phyloP scores from a whole-genome alignment of 2,797 vertebrate genomes.

The Sandelia bainsii region DNA sequence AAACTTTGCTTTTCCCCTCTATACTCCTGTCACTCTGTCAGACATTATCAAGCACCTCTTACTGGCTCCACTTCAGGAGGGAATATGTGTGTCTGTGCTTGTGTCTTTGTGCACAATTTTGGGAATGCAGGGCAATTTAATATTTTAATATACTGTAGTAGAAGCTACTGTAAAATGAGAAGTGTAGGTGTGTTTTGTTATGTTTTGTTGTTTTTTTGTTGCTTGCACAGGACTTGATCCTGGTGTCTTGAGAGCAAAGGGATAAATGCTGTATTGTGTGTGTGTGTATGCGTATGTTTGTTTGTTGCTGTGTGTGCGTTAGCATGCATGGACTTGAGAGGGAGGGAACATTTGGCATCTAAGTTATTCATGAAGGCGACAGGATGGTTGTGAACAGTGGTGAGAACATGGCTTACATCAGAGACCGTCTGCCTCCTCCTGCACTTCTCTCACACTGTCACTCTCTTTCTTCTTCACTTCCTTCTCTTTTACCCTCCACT shows the following conservation, averaged over 20 bases:
- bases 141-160: conserved; percentile 15
- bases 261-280: conserved; percentile 21
- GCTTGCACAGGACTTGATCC: neutral
- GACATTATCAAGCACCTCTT: conserved; percentile 64
- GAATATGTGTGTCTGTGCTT: conserved; percentile 17
- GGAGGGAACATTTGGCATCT: conserved; percentile 77
- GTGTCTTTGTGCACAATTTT: conserved; percentile 23
- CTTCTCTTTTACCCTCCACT: conserved; percentile 22
- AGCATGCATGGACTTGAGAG: conserved; percentile 47
- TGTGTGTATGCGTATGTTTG: conserved; percentile 16
- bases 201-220: neutral
- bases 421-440: conserved; percentile 67
- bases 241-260: neutral
- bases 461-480: conserved; percentile 54
- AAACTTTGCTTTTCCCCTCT: conserved; percentile 64
- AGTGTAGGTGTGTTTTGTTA: conserved; percentile 21
- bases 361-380: conserved; percentile 78
- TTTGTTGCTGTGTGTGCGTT: conserved; percentile 27
- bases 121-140: conserved; percentile 12
- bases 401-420: conserved; percentile 76
- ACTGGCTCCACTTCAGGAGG: conserved; percentile 34
- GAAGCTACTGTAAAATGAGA: conserved; percentile 10
- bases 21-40: conserved; percentile 64
- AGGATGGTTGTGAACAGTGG: conserved; percentile 73
- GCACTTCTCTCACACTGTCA: conserved; percentile 65